Conservation (phyloP, 2,797 vertebrate species). For the Scleropages formosus region DNA sequence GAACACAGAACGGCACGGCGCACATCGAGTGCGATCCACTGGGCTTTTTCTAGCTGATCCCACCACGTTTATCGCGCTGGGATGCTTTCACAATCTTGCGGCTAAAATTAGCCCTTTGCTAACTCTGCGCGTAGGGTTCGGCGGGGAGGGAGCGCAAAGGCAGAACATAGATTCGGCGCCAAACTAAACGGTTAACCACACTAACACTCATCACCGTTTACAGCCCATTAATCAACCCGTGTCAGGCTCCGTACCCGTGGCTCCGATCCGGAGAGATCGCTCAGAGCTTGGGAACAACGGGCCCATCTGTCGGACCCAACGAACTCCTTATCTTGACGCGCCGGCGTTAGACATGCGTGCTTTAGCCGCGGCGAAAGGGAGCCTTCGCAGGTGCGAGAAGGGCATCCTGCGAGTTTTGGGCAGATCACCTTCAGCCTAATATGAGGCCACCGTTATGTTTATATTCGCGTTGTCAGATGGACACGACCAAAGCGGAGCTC, state of each 20-base stretch:
- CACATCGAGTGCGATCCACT: slow-evolving; percentile 49
- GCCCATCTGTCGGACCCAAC: slow-evolving; percentile 53
- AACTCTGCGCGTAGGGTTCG: slow-evolving; percentile 35
- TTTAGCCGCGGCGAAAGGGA: slow-evolving; percentile 65
- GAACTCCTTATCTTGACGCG: slow-evolving; percentile 57
- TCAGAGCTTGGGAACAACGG: slow-evolving; percentile 39
- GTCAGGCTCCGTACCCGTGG: slow-evolving; percentile 41
- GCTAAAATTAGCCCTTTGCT: slow-evolving; percentile 37
- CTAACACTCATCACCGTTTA: slow-evolving; percentile 44
- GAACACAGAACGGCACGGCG: slow-evolving; percentile 54
- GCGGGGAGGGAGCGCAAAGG: slow-evolving; percentile 34
- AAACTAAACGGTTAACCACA: slow-evolving; percentile 48
- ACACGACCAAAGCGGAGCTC: background rate
- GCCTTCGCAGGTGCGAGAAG: slow-evolving; percentile 52
- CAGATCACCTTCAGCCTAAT: background rate
- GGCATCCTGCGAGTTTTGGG: slow-evolving; percentile 15
- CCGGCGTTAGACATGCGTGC: slow-evolving; percentile 48
- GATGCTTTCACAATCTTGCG: slow-evolving; percentile 48
- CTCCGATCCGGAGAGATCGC: slow-evolving; percentile 42
- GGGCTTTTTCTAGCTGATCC: slow-evolving; percentile 58
- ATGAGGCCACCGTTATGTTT: background rate
- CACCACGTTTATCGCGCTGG: slow-evolving; percentile 34
- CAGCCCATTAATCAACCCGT: slow-evolving; percentile 46
- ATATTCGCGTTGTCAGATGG: background rate
- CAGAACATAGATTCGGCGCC: slow-evolving; percentile 47